Percentiles rank a stretch among this genome's conserved stretches.
Conservation (phyloP, 2,888 invertebrate species). For the Dicyrtoma fusca region DNA sequence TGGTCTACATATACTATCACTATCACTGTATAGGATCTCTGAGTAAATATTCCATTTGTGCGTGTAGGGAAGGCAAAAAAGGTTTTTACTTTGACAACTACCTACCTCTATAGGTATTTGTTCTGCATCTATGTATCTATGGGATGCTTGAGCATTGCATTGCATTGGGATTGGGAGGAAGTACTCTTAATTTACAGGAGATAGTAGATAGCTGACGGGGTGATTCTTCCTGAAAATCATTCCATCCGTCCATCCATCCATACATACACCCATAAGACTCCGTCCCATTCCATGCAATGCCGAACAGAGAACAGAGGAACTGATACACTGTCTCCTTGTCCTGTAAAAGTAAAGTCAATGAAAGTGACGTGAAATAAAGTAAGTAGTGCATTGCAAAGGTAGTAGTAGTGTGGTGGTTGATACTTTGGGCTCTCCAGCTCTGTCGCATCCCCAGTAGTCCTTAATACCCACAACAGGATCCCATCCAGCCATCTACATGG, state of each 20-base stretch:
- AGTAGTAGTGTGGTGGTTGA: too few relatives aligned
- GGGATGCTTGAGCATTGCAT: too few relatives aligned
- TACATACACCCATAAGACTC: background rate
- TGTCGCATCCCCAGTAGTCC: background rate
- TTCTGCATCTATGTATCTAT: too few relatives aligned
- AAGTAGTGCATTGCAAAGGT: background rate
- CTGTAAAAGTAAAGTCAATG: background rate
- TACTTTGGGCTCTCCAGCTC: background rate
- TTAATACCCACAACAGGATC: conserved; percentile 1
- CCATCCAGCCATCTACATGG: background rate
- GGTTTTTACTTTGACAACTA: conserved; percentile 16
- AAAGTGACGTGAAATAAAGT: background rate
- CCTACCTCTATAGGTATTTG: background rate
- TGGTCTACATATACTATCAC: too few relatives aligned
- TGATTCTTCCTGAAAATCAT: conserved; percentile 29
- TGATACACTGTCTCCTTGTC: too few relatives aligned
- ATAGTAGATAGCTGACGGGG: conserved; percentile 29
- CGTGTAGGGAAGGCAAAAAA: background rate
- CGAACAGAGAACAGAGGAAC: too few relatives aligned
- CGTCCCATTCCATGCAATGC: background rate
- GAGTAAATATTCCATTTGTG: conserved; percentile 17
- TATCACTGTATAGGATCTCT: too few relatives aligned
- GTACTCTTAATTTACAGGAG: conserved; percentile 31
- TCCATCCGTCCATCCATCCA: conserved; percentile 2
- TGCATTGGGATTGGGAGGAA: conserved; percentile 23